phyloP scores from a whole-genome alignment of 37 sponge, comb jelly and placozoan species.

The Spongilla lacustris region DNA sequence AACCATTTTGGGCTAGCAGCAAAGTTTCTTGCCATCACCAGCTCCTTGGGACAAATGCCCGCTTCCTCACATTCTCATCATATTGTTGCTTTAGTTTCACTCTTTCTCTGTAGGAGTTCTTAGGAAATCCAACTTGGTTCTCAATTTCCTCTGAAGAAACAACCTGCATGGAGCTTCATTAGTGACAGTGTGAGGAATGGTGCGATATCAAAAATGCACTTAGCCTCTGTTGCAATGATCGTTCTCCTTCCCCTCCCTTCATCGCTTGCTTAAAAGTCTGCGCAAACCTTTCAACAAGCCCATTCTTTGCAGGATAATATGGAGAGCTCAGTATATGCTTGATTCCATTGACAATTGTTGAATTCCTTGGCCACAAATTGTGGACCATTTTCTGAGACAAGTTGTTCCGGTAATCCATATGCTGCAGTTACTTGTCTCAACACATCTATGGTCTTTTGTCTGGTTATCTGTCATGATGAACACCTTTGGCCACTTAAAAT shows the following conservation, averaged over 20 bases:
- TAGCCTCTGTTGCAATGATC: constrained; percentile 1
- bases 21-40: constrained; percentile 32
- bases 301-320: constrained; percentile 56
- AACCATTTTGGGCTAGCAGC: constrained; percentile 17
- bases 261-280: constrained; percentile 35
- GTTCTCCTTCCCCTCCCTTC: constrained; percentile 2
- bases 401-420: constrained; percentile 42
- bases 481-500: no score
- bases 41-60: constrained; percentile 23
- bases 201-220: constrained; percentile 40
- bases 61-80: constrained; percentile 8
- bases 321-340: constrained; percentile 48
- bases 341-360: constrained; percentile 39
- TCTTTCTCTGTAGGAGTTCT: neutral
- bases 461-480: no score
- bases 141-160: constrained; percentile 22
- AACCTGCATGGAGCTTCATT: constrained; percentile 34
- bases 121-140: constrained; percentile 32
- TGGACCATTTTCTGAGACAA: constrained; percentile 58
- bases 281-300: constrained; percentile 35
- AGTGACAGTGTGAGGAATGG: constrained; percentile 37
- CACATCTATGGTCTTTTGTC: constrained; percentile 39
- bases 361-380: constrained; percentile 49
- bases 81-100: constrained; percentile 20
- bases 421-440: constrained; percentile 32